Conservation (phyloP, 1,140 invertebrate genomes). For the Rhagoletis pomonella region DNA sequence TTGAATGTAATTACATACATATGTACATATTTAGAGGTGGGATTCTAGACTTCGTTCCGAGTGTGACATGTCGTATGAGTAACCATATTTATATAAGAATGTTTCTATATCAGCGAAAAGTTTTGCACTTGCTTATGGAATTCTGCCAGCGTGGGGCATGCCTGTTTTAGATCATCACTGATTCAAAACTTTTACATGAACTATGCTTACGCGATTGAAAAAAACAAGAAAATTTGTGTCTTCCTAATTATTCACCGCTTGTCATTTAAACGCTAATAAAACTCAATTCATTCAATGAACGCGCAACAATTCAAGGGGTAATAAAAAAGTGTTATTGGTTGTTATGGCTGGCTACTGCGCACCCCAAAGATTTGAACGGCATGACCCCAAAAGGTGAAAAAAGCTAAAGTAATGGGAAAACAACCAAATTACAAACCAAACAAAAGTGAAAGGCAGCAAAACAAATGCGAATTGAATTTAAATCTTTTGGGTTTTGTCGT, state of each 20-base stretch:
- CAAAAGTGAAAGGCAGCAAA: constrained; percentile 18
- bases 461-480: constrained; percentile 67
- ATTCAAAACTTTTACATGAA: no score
- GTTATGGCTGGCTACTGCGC: neutral
- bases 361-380: constrained; percentile 17
- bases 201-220: no score
- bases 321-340: neutral
- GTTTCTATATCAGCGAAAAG: neutral
- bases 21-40: neutral
- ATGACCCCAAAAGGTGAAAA: constrained; percentile 33
- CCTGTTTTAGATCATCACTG: no score
- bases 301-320: neutral
- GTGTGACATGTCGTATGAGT: neutral
- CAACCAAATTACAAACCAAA: neutral
- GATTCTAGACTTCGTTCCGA: neutral
- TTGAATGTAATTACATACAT: no score
- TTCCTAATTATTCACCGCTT: neutral
- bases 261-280: neutral
- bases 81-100: neutral
- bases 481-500: constrained; percentile 63
- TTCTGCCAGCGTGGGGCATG: no score
- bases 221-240: no score
- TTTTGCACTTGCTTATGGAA: no score
- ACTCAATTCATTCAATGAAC: neutral
- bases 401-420: neutral